Evolutionary conservation across 1,140 invertebrate species (phyloP), one percentile per base, ranked within the genome.

Genomic region (Drosophila yakuba): DNA sequence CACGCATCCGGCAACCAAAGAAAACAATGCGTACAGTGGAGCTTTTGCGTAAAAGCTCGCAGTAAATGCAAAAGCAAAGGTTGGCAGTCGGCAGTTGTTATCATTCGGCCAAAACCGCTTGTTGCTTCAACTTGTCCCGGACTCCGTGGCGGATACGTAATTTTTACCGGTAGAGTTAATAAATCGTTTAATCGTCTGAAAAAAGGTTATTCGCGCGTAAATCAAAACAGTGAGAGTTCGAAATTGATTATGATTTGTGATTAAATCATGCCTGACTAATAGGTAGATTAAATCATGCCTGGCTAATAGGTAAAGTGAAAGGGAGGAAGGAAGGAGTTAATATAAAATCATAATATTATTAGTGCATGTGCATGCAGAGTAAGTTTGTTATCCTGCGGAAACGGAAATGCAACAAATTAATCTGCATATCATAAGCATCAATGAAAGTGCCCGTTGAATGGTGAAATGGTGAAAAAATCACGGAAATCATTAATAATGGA

Each of bases 71-170:
- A 35, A 41, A 51, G 38, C 57, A 62, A 55, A 62, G 63, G 25
- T 64, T 66, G 60, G 44, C 20, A 63, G 67, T 59, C 63, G 71
- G 63, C 61, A 69, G 69, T 43, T 64, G 60, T 80, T 85, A 85
- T 80, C 81, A 84, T 85, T 85, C 35, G 44, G 67, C 62, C 55
- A 44, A 39, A 59, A 77, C 80, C 73, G 81, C 80, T 84, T 84
- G 80, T 84, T 84, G 80, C 76, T 76, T 80, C 76, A 62, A 80
- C 77, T 56, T 67, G 56, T 48, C 15, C 11, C 36, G 54, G 38
- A 10, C 52, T 32, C 17, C 57, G 12, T 35, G 72, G 28, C 68
- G 47, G 44, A 23, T 75, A 59, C 72, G 32, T 20, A 17, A 68
- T 45, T 15, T 68, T 38, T 35, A 2, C 35, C 28, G 12, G 47